Base-by-base conservation (phyloP, 2,888 invertebrate genomes). In the Polymixis lichenea region DNA sequence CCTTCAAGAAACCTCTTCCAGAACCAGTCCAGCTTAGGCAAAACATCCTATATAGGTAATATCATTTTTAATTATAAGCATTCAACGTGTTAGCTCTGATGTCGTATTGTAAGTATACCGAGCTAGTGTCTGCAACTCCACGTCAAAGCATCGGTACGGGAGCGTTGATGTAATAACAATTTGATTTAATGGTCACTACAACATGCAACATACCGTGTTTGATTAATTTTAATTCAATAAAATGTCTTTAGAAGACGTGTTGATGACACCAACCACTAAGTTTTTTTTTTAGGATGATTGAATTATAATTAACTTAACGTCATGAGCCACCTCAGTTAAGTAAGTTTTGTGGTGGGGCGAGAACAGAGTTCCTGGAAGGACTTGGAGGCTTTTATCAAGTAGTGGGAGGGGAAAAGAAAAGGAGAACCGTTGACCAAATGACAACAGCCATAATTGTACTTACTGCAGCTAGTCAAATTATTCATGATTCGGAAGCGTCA, bases 171-270 rank as follows among this genome's bases (percentile, higher is more conserved):
- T 70, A 32, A 49, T n/a, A 8, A 8, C 17, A 6, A 25, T 51
- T 51, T 51, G 22, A 7, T 53, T 25, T 67, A 67, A 67, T 68
- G 49, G 38, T 67, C 19, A 38, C 25, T 68, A 71, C 25, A 68
- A 67, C 38, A 51, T 43, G 22, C 43, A 4, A 51, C 1, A n/a
- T 28, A 7, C 4, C 15, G 11, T 60, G 28, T 75, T 74, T 28
- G 17, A 28, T 43, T 75, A 51, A 28, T 51, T 60, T 51, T 5
- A 74, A 49, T 56, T 25, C 25, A 25, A 28, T 49, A 8, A 32
- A 19, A 43, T 68, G 43, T 43, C 1, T 19, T 46, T n/a, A 6
- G 2, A 43, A 5, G n/a, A 70, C 19, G 64, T 46, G 15, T 17
- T 19, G 28, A 28, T 28, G 9, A 15, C 13, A 46, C 46, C 46